Conservation (phyloP, 2,888 invertebrate species). For the Phragmatobia fuliginosa region DNA sequence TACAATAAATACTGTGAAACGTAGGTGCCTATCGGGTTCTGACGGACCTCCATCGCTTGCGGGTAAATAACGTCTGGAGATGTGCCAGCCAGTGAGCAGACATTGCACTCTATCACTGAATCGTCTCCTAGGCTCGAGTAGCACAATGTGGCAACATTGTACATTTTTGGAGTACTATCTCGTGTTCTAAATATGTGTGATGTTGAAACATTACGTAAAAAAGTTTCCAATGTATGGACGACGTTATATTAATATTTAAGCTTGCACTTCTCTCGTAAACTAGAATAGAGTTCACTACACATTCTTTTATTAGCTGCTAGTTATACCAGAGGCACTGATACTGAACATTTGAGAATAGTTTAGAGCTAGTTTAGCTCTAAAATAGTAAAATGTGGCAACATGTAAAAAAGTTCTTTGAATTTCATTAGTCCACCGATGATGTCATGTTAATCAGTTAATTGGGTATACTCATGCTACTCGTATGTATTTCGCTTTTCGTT, state of each 20-base stretch:
- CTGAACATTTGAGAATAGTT: too few species aligned
- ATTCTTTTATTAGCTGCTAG: neutral
- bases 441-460: neutral
- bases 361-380: neutral
- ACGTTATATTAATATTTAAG: neutral
- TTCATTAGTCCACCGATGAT: neutral
- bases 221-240: neutral
- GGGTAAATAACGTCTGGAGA: neutral
- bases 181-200: neutral
- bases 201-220: neutral
- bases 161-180: neutral
- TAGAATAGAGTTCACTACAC: neutral
- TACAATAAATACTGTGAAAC: too few species aligned
- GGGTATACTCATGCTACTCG: slow-evolving; percentile 5
- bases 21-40: neutral
- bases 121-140: neutral
- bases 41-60: neutral
- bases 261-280: neutral
- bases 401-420: slow-evolving; percentile 1
- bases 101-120: neutral
- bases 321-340: neutral
- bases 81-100: neutral
- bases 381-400: neutral
- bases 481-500: neutral
- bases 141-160: neutral